Base-by-base conservation (phyloP, 2,797 vertebrate genomes). In the Atherinosoma microstoma region DNA sequence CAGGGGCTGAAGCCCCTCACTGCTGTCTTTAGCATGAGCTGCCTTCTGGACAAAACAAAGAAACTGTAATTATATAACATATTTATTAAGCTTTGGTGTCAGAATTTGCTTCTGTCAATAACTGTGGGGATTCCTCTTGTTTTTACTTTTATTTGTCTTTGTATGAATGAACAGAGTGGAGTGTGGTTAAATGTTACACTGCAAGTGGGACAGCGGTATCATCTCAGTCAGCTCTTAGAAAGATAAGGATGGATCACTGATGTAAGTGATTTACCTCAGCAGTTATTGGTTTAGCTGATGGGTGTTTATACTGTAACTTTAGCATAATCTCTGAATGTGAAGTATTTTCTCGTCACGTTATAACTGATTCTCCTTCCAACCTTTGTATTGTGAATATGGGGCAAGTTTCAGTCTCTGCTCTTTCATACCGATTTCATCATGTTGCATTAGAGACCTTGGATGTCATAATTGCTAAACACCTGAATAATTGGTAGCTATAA, bases 371-470 rank as follows among this genome's bases (percentile, higher is more conserved):
- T 34, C 4, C 9, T 56, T 53, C 45, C 27, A 53, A 58, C 47
- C n/a, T 47, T 29, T 57, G n/a, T 38, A 42, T 32, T 24, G 49
- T 12, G 42, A 9, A 36, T 45, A 3, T 16, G 16, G 18, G 40
- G 49, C 38, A 32, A 67, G 47, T 51, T 20, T 32, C 16, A 40
- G 53, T 20, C 11, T 32, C 4, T 47, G 49, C 27, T 34, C 20
- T 64, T 82, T 85, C 47, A 27, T 24, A 8, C 34, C 3, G 64
- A 82, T 80, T 84, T 67, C 67, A 56, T 78, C 27, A 64, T 61
- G 58, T 40, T 76, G 56, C 29, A 34, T 49, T 36, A 11, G 42
- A 72, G 42, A 13, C 60, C 18, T 53, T 22, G 4, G 34, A 22
- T 22, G 27, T 68, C 6, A 12, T 13, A 18, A 68, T 77, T 65